Evolutionary conservation across 2,888 invertebrate species (phyloP).

Genomic region (Temnothorax rugatulus): DNA sequence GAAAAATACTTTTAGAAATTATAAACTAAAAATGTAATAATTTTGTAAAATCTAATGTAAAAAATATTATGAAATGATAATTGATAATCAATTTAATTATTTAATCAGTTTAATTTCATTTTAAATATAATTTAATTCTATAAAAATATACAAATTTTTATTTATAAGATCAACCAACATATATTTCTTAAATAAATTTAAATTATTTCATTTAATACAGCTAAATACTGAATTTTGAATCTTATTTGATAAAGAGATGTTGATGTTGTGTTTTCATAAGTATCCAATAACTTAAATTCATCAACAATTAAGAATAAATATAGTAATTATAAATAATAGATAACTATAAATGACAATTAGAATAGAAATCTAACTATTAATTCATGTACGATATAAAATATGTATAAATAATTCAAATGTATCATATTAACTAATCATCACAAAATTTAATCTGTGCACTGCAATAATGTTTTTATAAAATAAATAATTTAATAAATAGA

Average conservation of each 20-base stretch:
- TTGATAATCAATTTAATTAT: slow-evolving; percentile 72
- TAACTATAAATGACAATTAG: not conserved
- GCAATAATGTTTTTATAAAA: not conserved
- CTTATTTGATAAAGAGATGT: not conserved
- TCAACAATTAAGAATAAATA: slow-evolving; percentile 5
- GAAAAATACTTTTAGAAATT: not conserved
- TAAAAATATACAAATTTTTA: not conserved
- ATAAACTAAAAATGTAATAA: slow-evolving; percentile 38
- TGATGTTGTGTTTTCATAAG: not conserved
- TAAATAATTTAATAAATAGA: not conserved
- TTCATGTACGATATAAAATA: not conserved
- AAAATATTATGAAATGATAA: slow-evolving; percentile 41
- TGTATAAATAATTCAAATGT: not conserved
- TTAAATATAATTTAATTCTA: not conserved
- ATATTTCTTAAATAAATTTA: slow-evolving; percentile 12
- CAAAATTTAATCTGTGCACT: not conserved
- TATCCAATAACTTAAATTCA: not conserved
- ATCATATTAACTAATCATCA: not conserved
- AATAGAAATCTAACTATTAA: not conserved
- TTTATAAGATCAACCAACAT: not conserved
- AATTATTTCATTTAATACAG: not conserved
- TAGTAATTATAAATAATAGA: not conserved
- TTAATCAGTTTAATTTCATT: slow-evolving; percentile 6
- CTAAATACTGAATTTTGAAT: not conserved
- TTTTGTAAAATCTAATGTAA: slow-evolving; percentile 47